Base-by-base conservation (phyloP, 2,113 vertebrate genomes). In the Ardeotis arabs region DNA sequence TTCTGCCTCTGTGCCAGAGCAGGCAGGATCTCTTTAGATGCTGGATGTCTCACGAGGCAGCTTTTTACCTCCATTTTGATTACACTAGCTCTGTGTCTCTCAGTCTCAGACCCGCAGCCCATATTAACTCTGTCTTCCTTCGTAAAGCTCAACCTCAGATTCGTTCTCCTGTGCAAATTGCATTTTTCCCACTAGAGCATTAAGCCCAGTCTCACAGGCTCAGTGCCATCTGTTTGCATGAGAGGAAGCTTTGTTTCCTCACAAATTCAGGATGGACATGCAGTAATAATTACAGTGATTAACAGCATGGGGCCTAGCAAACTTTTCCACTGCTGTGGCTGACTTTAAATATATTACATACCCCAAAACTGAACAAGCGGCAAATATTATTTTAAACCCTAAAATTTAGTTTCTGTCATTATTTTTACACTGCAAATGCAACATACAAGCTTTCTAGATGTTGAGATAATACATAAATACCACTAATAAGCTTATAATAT, bases 311-410 rank as follows among this genome's bases (percentile, higher is more conserved):
- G 2, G 9, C 31, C 29, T 59, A 25, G 23, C n/a, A 77, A 84
- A 67, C 3, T 2, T 67, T 84, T 53, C 29, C 5, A 11, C 27
- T 1, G 0, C 10, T 50, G 14, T 74, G 20, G 23, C 12, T 62
- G 55, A 63, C 18, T 62, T 31, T 21, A 76, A 72, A 49, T 25
- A 45, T 5, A 33, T 4, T 9, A 49, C 18, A 64, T 10, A 68
- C 23, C 68, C 23, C 12, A 69, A 91, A 87, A 81, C 4, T 27
- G 5, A 11, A 4, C 12, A 62, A 15, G 33, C 7, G 41, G 11
- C 17, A 82, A 50, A 14, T 33, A 23, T 7, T 68, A 19, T 76
- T 84, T 78, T 70, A 78, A 74, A 47, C 4, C 4, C 4, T n/a
- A 33, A 14, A 13, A n/a, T 79, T 80, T 86, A 55, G 35, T 49